These are phyloP conservation scores for Silurus asotus DNA, from an alignment of 2,113 vertebrate species.

Conservation along the genomic window DNA sequence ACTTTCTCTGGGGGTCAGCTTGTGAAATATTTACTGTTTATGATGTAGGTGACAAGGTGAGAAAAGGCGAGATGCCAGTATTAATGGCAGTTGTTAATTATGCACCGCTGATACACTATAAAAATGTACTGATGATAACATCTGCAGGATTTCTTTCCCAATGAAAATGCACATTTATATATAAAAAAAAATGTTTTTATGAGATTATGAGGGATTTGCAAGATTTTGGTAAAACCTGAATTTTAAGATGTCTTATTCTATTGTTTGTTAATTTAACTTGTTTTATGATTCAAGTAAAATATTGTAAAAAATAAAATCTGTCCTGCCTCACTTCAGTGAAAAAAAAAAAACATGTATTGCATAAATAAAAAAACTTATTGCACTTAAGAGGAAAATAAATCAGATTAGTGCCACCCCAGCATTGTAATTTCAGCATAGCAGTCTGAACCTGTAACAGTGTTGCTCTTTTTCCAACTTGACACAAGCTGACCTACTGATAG, in stretches of 20 bases:
- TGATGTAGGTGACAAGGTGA: background rate
- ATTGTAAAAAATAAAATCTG: background rate
- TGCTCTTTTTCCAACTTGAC: constrained; percentile 54
- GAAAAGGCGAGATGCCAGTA: background rate
- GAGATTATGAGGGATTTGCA: background rate
- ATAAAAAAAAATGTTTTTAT: background rate
- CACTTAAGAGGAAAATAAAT: background rate
- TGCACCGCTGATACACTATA: background rate
- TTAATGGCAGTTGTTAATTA: background rate
- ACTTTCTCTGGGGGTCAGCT: background rate
- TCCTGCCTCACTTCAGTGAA: no score
- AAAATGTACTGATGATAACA: background rate
- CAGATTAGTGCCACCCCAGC: background rate
- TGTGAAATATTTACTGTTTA: background rate
- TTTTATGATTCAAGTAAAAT: background rate
- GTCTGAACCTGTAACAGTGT: background rate
- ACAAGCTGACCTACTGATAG: constrained; percentile 61
- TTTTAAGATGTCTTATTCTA: background rate
- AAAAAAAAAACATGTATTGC: background rate
- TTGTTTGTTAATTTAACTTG: background rate
- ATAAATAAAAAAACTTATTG: background rate
- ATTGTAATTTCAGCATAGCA: background rate
- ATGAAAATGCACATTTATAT: background rate
- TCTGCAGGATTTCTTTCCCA: background rate
- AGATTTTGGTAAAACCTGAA: background rate